Evolutionary conservation across 2,888 invertebrate species (phyloP), one percentile per base, ranked within the genome.

Genomic region (Julus scandinavius): DNA sequence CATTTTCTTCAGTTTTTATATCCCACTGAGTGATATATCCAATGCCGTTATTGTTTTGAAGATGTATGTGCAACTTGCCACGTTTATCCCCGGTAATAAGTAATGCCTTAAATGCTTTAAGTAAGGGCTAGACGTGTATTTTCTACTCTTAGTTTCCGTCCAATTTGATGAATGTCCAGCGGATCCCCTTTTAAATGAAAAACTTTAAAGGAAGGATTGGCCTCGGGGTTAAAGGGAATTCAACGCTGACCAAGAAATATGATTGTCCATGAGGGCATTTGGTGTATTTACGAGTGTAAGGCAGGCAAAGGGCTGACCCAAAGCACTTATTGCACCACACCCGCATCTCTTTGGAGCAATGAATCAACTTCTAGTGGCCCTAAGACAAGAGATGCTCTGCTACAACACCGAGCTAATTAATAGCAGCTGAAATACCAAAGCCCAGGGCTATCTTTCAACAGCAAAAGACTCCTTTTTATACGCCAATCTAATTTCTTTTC

Each of bases 241-340:
- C 72, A 29, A n/a, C 20, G 29, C 72, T 72, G 72, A 72, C 29
- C 72, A 72, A 72, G 72, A 72, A 72, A 72, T 72, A 72, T 72
- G 72, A 72, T 72, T 72, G 72, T 72, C 72, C 72, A 29, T 72
- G 72, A 72, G 72, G 72, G 72, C 72, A 72, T 72, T 72, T 29
- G 72, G 29, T 29, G 72, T 72, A 72, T 72, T 72, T 72, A 72
- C 72, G 72, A 72, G 29, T 63, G 29, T 45, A 45, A 45, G 45
- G 45, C 45, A 45, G 72, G 29, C 72, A 72, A 72, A 72, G 72
- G 72, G 72, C 72, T 72, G 72, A 29, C 72, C 72, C 72, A 29
- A n/a, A 29, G 72, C 72, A 72, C n/a, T 72, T 72, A 72, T 72
- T 29, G 72, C 72, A 9, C 72, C n/a, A 72, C 29, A 9, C 72